phyloP scores from a whole-genome alignment of 2,113 vertebrate genomes.

The Ancistrus triradiatus region DNA sequence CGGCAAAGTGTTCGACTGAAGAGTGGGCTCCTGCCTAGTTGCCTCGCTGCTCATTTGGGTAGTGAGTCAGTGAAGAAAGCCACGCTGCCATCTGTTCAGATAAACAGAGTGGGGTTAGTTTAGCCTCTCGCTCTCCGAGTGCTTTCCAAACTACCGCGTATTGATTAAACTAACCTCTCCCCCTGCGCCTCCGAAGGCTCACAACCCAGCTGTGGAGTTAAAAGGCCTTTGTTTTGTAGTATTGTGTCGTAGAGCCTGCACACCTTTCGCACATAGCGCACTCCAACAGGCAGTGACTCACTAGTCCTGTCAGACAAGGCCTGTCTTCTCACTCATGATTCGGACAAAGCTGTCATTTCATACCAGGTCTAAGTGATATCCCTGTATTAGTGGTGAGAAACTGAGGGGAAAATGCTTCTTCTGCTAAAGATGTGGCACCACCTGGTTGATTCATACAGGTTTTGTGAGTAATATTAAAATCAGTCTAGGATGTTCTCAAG shows the following conservation, averaged over 20 bases:
- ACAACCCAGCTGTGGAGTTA: conserved; percentile 60
- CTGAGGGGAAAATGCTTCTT: too few species aligned
- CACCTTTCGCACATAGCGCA: conserved; percentile 13
- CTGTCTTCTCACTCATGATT: conserved; percentile 25
- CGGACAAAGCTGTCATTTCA: conserved; percentile 18
- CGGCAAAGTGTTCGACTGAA: neutral
- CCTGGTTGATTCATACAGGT: too few species aligned
- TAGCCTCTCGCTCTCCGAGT: conserved; percentile 31
- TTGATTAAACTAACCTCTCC: conserved; percentile 64
- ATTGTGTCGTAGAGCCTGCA: conserved; percentile 63
- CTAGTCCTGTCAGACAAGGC: conserved; percentile 10
- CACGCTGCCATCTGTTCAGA: conserved; percentile 67
- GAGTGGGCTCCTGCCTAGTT: conserved; percentile 52
- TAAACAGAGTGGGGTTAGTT: conserved; percentile 52
- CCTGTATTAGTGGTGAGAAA: neutral
- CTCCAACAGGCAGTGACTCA: conserved; percentile 25
- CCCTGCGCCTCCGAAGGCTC: conserved; percentile 56
- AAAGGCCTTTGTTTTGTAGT: conserved; percentile 59
- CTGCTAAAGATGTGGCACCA: too few species aligned
- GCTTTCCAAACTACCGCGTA: conserved; percentile 58
- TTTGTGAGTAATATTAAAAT: too few species aligned
- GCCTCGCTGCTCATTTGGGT: conserved; percentile 66
- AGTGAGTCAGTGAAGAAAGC: conserved; percentile 56
- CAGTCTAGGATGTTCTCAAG: too few species aligned
- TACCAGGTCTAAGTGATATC: conserved; percentile 20